Percentiles rank a stretch among this genome's conserved stretches.
Evolutionary conservation across 2,113 vertebrate genomes (phyloP).

Genomic region (Nannospalax galili): DNA sequence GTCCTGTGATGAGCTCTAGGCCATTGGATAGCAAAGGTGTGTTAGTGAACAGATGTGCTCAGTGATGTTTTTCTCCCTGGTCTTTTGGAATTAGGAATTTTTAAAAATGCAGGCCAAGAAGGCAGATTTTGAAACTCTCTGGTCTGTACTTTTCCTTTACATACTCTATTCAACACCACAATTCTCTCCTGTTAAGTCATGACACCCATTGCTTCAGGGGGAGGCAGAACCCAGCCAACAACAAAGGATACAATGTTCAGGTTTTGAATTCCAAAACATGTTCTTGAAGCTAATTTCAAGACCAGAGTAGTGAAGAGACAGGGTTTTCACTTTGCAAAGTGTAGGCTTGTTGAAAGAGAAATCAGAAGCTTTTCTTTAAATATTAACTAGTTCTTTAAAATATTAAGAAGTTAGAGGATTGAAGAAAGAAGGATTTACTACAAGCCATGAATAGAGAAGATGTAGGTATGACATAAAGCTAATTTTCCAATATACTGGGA

Average conservation of each 20-base stretch:
- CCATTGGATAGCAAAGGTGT: background rate
- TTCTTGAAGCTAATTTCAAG: constrained; percentile 69
- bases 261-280: constrained; percentile 66
- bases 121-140: background rate
- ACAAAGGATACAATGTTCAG: constrained; percentile 65
- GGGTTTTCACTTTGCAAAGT: constrained; percentile 50
- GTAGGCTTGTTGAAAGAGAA: constrained; percentile 62
- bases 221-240: constrained; percentile 49
- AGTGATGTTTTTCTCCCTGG: background rate
- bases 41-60: constrained; percentile 37
- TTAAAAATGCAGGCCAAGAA: background rate
- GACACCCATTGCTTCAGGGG: constrained; percentile 44
- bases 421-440: constrained; percentile 46
- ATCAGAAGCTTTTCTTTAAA: constrained; percentile 68
- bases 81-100: background rate
- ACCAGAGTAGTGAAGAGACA: constrained; percentile 42
- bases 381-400: constrained; percentile 72
- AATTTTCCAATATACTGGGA: background rate
- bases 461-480: background rate
- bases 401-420: constrained; percentile 67
- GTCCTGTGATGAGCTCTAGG: background rate
- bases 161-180: background rate
- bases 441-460: constrained; percentile 37
- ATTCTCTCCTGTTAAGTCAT: constrained; percentile 16
- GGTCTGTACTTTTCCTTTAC: background rate